Conservation (phyloP, 2,888 invertebrate genomes). For the Plagodis dolabraria region DNA sequence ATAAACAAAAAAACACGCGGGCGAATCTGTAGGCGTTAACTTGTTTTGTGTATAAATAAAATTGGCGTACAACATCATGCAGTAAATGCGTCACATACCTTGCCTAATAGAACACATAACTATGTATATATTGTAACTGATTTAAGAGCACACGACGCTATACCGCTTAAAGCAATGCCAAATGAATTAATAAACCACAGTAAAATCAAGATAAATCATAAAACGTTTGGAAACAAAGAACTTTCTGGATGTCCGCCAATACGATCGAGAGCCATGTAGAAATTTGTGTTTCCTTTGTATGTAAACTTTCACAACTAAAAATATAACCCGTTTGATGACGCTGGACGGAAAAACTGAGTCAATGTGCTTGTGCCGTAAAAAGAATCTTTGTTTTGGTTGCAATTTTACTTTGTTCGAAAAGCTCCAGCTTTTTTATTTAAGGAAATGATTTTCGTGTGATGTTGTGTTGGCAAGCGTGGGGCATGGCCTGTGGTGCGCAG, state of each 20-base stretch:
- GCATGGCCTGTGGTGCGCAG: not conserved
- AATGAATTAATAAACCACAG: constrained; percentile 33
- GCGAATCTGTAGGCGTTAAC: too few relatives aligned
- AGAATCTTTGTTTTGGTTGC: constrained; percentile 34
- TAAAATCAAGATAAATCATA: constrained; percentile 56
- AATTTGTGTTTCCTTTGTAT: constrained; percentile 63
- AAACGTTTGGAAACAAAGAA: constrained; percentile 66
- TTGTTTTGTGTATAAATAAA: not conserved
- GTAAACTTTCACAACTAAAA: constrained; percentile 49
- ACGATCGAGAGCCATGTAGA: constrained; percentile 45
- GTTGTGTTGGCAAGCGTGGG: constrained; percentile 20
- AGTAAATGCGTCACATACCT: constrained; percentile 8
- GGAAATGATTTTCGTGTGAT: constrained; percentile 26
- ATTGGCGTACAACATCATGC: constrained; percentile 1
- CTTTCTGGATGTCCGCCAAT: constrained; percentile 64
- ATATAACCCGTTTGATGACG: constrained; percentile 46
- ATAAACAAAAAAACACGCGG: too few relatives aligned
- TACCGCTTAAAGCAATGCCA: constrained; percentile 35
- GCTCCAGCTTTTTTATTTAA: constrained; percentile 26
- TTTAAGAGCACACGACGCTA: constrained; percentile 1
- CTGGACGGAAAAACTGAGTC: constrained; percentile 44
- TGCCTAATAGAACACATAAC: constrained; percentile 6
- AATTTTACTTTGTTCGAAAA: constrained; percentile 2
- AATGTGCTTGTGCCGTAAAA: constrained; percentile 53
- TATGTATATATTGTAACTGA: not conserved